These are phyloP conservation scores for Penaeus monodon DNA, from an alignment of 2,888 invertebrate species.

Conservation along the genomic window DNA sequence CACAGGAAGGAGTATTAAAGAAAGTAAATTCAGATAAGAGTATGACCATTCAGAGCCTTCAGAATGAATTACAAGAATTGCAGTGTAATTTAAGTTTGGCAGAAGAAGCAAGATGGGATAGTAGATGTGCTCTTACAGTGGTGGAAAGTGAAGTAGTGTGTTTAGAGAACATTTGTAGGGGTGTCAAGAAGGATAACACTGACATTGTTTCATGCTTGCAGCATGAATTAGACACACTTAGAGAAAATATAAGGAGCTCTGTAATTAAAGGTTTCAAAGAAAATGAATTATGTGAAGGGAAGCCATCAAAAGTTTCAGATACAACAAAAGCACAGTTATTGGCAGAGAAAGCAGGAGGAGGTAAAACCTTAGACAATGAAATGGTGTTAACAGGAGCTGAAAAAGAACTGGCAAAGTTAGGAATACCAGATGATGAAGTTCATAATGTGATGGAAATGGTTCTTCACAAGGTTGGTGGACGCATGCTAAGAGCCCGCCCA, in stretches of 20 bases:
- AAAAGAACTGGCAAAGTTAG: slow-evolving; percentile 2
- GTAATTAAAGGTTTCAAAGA: too few species aligned
- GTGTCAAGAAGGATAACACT: background rate
- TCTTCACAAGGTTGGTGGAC: slow-evolving; percentile 16
- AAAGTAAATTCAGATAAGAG: background rate
- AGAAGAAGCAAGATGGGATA: background rate
- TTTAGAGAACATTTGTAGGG: slow-evolving; percentile 2
- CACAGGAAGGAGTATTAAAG: background rate
- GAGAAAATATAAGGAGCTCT: background rate
- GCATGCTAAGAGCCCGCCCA: background rate
- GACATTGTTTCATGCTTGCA: background rate
- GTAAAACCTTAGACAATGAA: too few species aligned
- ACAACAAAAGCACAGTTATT: background rate
- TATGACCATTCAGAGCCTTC: background rate
- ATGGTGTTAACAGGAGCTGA: too few species aligned
- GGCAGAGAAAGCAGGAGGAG: too few species aligned
- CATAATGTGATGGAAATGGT: slow-evolving; percentile 9
- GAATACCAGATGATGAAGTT: slow-evolving; percentile 3
- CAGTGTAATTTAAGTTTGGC: background rate
- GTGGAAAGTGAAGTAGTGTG: slow-evolving; percentile 2
- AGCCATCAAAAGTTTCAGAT: background rate
- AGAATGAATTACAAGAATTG: slow-evolving; percentile 12
- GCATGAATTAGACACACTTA: background rate
- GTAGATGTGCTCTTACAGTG: background rate
- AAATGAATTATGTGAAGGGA: background rate